A percentile compares a stretch with the other conserved stretches of the same genome.
phyloP scores from a whole-genome alignment of 1,140 invertebrate species.

The Atta cephalotes region DNA sequence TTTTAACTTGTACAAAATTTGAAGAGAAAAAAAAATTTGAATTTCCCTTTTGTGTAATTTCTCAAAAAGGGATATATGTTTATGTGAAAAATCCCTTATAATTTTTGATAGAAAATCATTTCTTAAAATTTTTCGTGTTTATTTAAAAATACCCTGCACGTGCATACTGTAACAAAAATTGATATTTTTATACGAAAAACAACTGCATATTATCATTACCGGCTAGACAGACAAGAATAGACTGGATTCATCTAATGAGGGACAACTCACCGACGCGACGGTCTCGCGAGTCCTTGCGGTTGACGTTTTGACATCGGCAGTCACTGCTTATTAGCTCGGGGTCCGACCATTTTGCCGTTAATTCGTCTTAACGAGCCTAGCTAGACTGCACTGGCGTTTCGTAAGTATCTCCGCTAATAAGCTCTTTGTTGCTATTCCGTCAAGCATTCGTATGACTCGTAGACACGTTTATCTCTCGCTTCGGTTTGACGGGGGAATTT shows the following conservation, averaged over 20 bases:
- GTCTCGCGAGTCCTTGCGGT: constrained; percentile 67
- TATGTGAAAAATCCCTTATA: no score
- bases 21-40: no score
- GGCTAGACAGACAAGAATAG: constrained; percentile 52
- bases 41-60: no score
- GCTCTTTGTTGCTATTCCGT: constrained; percentile 74
- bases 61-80: no score
- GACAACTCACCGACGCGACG: constrained; percentile 67
- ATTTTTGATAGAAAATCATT: no score
- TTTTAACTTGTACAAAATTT: no score
- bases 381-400: constrained; percentile 68
- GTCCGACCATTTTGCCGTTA: constrained; percentile 75
- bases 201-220: neutral
- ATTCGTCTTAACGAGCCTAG: constrained; percentile 81
- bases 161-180: neutral
- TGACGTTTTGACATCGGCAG: constrained; percentile 81
- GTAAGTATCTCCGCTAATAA: constrained; percentile 78
- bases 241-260: neutral
- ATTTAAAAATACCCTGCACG: no score
- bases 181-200: constrained; percentile 14
- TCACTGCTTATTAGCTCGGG: constrained; percentile 79
- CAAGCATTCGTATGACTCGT: constrained; percentile 53
- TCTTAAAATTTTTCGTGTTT: no score
- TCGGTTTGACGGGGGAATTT: constrained; percentile 55
- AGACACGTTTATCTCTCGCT: constrained; percentile 50